Evolutionary conservation across 1,140 invertebrate species (phyloP).

Genomic region (Antheraea mylitta): DNA sequence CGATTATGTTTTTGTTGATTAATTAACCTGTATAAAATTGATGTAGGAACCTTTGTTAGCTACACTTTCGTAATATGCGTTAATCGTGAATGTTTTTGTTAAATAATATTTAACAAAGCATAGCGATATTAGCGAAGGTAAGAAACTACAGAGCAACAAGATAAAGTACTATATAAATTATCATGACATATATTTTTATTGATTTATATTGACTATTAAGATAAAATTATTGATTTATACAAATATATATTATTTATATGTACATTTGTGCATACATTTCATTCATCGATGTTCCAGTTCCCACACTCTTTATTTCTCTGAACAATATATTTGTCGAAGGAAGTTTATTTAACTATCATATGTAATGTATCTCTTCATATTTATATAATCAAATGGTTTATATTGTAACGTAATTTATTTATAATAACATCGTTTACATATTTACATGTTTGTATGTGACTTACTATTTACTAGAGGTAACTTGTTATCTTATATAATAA

Average conservation of each 20-base stretch:
- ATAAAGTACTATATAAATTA: background rate
- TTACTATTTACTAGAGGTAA: background rate
- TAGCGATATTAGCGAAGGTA: background rate
- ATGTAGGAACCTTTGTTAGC: too few relatives aligned
- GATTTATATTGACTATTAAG: background rate
- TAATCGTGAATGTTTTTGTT: too few relatives aligned
- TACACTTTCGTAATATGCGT: too few relatives aligned
- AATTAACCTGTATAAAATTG: too few relatives aligned
- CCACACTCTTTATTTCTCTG: conserved; percentile 3
- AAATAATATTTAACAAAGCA: too few relatives aligned
- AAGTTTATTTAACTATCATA: conserved; percentile 5
- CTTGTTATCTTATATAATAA: too few relatives aligned
- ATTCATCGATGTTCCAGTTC: conserved; percentile 9
- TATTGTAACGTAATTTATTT: background rate
- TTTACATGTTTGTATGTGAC: background rate
- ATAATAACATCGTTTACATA: background rate
- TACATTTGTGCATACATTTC: background rate
- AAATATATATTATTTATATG: background rate
- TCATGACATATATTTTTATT: background rate
- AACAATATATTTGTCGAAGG: conserved; percentile 5
- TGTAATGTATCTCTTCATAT: background rate
- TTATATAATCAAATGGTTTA: background rate
- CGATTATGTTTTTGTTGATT: too few relatives aligned
- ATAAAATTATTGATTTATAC: background rate
- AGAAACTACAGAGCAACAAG: background rate